Base-by-base conservation (phyloP, 2,888 invertebrate species). In the Belgica antarctica region DNA sequence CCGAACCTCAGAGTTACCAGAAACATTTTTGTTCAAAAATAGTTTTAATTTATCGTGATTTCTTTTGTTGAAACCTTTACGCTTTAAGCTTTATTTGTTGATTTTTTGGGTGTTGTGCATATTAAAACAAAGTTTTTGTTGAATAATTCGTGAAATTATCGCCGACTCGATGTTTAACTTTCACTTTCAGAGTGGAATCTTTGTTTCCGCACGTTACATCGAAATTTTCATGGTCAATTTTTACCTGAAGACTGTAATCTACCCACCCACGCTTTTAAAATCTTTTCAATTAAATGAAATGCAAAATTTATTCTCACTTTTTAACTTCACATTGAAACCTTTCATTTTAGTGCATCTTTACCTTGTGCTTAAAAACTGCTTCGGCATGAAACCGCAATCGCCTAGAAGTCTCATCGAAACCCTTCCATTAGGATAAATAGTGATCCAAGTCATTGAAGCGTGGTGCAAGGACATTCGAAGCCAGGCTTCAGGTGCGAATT, bases 401-500 rank as follows among this genome's bases (percentile, higher is more conserved):
- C 97, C 94, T 19, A 95, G 82, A 8, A 86, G 81, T 31, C 90
- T 85, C 1, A 98, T 83, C 1, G 88, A 84, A 17, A 97, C 96
- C 74, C 90, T 85, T 0, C 98, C 98, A 76, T 86, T 89, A 0
- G 96, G 92, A 66, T 87, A 82, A 73, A 99, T 90, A 1, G 87
- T 86, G 1, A 99, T 76, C 90, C 93, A 94, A 0, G 97, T 97
- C 72, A 99, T 90, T 72, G 96, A 96, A 24, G 89, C 94, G 79
- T 99, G 92, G 79, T 92, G 92, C 28, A 99, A 82, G 10, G 89
- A 89, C 76, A 99, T 87, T 71, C 99, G 85, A 10, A 98, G 82
- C 99, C 99, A 99, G 1, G 90, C 98, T 80, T 99, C 97, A 0
- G 96, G 90, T 0, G 97, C 97, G 76, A 98, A 90, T 79, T 99